Base-by-base conservation (phyloP, 92 coral and sea anemone genomes). In the Epizoanthus scotinus region DNA sequence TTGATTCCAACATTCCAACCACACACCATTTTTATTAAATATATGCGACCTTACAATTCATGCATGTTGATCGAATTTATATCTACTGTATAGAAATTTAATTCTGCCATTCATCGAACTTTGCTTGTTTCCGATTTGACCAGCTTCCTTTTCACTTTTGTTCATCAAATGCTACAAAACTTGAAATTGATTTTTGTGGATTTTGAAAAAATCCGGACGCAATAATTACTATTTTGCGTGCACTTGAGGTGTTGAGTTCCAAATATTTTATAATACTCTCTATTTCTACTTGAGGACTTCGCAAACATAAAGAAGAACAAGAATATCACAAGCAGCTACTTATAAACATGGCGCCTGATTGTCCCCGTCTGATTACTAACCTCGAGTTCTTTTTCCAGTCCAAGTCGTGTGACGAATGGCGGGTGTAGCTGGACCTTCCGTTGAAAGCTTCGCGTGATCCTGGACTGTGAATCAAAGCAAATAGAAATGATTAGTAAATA, bases 341-440 rank as follows among this genome's bases (percentile, higher is more conserved):
- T 21, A 29, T 77, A 3, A 42, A 53, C 5, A 50, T 57, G 67
- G 28, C 64, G 20, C 7, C 47, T 60, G 25, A 73, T 84, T 84
- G n/a, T n/a, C n/a, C n/a, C n/a, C n/a, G n/a, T n/a, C n/a, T n/a
- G n/a, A n/a, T n/a, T n/a, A n/a, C n/a, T n/a, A n/a, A 95, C 99
- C 99, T 91, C 89, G 17, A 95, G 95, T 67, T 95, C 99, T 56
- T 61, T 75, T 24, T 91, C 95, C 59, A 95, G 85, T 29, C 94
- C 98, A n/a, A 95, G 87, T 66, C 99, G 84, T 62, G 87, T 93
- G 1, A 91, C 90, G 73, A 95, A 90, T 1, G 93, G 86, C 1
- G 91, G 82, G 67, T 89, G 87, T 64, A 93, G 90, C 49, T 95
- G 99, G 59, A 91, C 59, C 40, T 80, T 82, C 42, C 91, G 87